phyloP scores from a whole-genome alignment of 2,888 invertebrate species.

The Pyralis farinalis region DNA sequence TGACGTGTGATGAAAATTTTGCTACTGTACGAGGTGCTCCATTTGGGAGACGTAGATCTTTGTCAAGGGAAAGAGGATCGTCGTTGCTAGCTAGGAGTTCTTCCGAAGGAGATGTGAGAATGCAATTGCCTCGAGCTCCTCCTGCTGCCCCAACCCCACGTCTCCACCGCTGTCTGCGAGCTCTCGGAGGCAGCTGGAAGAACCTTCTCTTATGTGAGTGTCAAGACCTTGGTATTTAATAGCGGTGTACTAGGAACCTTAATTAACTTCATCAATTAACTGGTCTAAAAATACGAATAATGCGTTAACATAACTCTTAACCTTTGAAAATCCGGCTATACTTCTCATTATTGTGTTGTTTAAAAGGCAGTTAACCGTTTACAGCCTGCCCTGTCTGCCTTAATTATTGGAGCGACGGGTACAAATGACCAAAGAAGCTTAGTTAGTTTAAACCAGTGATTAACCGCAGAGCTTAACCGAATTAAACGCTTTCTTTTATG shows the following conservation, averaged over 20 bases:
- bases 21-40: conserved; percentile 71
- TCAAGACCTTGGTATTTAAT: conserved; percentile 37
- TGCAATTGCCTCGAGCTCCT: conserved; percentile 55
- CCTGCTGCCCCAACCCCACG: conserved; percentile 67
- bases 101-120: conserved; percentile 86
- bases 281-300: conserved; percentile 38
- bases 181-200: conserved; percentile 89
- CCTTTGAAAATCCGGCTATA: conserved; percentile 51
- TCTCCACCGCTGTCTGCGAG: conserved; percentile 86
- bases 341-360: conserved; percentile 59
- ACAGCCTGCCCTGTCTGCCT: conserved; percentile 48
- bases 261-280: conserved; percentile 50
- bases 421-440: conserved; percentile 66
- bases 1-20: conserved; percentile 56
- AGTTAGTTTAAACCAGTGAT: conserved; percentile 60
- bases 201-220: conserved; percentile 89
- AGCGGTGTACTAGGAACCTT: conserved; percentile 7
- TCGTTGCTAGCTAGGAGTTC: conserved; percentile 83
- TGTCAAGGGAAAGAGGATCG: conserved; percentile 73
- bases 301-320: conserved; percentile 50
- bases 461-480: conserved; percentile 64
- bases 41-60: conserved; percentile 66
- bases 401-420: conserved; percentile 69
- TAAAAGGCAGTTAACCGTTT: conserved; percentile 63
- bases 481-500: conserved; percentile 74